phyloP scores from a whole-genome alignment of 2,888 invertebrate genomes.

The Branchipolynoe longqiensis region DNA sequence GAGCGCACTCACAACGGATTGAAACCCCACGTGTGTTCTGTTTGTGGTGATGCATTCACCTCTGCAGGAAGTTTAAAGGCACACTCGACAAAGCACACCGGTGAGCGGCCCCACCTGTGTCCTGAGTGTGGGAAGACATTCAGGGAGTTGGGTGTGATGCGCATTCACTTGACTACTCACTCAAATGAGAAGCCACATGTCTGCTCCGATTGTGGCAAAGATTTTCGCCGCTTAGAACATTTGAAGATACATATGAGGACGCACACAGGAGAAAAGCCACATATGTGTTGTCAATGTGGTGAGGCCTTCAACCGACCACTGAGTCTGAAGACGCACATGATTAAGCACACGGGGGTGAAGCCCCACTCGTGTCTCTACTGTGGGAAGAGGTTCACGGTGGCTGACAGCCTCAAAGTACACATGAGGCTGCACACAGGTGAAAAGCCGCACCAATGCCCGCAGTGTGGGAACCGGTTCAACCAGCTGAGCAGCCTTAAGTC shows the following conservation, averaged over 20 bases:
- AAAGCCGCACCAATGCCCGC: not conserved
- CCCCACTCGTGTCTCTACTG: not conserved
- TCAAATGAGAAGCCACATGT: not conserved
- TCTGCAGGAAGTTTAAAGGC: not conserved
- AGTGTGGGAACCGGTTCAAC: not conserved
- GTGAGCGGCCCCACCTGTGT: not conserved
- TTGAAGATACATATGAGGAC: not conserved
- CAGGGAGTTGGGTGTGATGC: no score
- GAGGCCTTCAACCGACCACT: not conserved
- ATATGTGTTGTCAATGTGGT: not conserved
- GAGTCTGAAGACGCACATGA: not conserved
- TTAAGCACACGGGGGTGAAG: not conserved
- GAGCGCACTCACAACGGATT: not conserved
- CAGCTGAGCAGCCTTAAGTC: not conserved
- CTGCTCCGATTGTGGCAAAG: not conserved
- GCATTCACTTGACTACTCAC: not conserved
- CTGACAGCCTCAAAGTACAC: not conserved
- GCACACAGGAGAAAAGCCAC: not conserved
- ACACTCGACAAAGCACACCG: not conserved
- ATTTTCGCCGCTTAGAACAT: not conserved
- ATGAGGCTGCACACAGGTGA: conserved; percentile 21
- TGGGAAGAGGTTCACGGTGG: not conserved
- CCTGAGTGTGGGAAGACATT: not conserved
- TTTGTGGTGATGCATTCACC: not conserved
- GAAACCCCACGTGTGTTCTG: not conserved